A percentile compares a stretch with the other conserved stretches of the same genome.
phyloP scores from a whole-genome alignment of 2,888 invertebrate species.

The Diaperis boleti region DNA sequence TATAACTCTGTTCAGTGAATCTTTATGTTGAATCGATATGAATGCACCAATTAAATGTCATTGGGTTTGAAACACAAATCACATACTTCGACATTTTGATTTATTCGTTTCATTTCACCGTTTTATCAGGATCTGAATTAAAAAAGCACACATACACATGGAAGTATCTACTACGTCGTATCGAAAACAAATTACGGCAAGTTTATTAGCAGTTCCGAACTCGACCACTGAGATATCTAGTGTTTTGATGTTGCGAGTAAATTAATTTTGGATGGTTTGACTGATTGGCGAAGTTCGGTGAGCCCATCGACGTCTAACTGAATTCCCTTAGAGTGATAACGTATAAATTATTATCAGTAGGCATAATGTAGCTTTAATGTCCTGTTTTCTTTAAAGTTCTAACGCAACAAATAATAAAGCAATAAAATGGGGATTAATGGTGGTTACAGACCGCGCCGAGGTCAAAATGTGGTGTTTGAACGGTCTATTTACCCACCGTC shows the following conservation, averaged over 20 bases:
- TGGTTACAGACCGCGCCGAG: no score
- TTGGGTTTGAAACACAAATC: background rate
- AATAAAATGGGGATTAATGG: no score
- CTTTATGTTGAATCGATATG: background rate
- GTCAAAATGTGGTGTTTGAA: no score
- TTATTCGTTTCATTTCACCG: background rate
- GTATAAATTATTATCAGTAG: background rate
- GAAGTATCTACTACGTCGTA: no score
- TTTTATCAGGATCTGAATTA: background rate
- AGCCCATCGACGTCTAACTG: background rate
- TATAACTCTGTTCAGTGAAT: background rate
- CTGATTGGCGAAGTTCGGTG: background rate
- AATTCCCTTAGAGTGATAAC: background rate
- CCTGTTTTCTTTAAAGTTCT: no score
- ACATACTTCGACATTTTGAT: background rate
- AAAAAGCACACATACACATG: background rate
- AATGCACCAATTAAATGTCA: background rate
- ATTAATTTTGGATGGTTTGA: conserved; percentile 1
- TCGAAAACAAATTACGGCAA: background rate
- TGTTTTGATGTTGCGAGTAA: background rate
- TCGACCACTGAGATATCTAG: background rate
- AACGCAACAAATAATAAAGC: no score
- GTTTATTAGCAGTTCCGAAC: background rate
- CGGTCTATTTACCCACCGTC: background rate
- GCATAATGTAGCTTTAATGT: no score